phyloP scores from a whole-genome alignment of 1,140 invertebrate genomes.

The Tetragonula clypearis region DNA sequence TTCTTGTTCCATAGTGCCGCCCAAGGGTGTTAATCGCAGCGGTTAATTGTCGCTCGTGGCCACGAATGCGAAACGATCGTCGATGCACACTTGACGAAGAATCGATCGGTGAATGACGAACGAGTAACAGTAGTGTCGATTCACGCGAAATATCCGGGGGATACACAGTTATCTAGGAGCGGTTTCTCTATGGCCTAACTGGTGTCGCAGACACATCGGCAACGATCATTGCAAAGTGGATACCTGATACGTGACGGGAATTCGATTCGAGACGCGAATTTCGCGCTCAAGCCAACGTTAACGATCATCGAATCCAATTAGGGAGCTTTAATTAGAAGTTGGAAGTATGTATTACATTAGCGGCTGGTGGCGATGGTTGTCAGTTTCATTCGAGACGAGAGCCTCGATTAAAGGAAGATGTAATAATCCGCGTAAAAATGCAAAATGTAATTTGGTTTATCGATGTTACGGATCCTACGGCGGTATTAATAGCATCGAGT shows the following conservation, averaged over 20 bases:
- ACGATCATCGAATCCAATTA: not conserved
- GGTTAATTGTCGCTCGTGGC: conserved; percentile 5
- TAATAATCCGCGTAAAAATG: not conserved
- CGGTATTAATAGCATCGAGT: not conserved
- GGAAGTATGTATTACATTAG: too few species aligned
- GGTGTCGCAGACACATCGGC: not conserved
- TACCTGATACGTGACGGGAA: conserved; percentile 8
- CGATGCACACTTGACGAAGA: not conserved
- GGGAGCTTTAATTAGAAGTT: not conserved
- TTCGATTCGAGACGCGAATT: conserved; percentile 19
- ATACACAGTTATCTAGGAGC: conserved; percentile 14
- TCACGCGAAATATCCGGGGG: conserved; percentile 1
- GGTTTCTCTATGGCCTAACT: conserved; percentile 13
- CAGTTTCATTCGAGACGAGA: too few species aligned
- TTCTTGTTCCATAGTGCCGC: not conserved
- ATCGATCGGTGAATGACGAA: conserved; percentile 32
- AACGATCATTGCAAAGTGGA: conserved; percentile 30
- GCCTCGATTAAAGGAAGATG: not conserved
- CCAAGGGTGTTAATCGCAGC: conserved; percentile 7
- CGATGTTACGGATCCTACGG: not conserved
- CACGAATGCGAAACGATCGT: conserved; percentile 25
- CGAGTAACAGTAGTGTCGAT: conserved; percentile 48
- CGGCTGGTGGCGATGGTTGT: too few species aligned
- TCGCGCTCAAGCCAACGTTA: not conserved
- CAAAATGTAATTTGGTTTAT: not conserved